Evolutionary conservation across 1,140 invertebrate genomes (phyloP).

Genomic region (Metopolophium dirhodum): DNA sequence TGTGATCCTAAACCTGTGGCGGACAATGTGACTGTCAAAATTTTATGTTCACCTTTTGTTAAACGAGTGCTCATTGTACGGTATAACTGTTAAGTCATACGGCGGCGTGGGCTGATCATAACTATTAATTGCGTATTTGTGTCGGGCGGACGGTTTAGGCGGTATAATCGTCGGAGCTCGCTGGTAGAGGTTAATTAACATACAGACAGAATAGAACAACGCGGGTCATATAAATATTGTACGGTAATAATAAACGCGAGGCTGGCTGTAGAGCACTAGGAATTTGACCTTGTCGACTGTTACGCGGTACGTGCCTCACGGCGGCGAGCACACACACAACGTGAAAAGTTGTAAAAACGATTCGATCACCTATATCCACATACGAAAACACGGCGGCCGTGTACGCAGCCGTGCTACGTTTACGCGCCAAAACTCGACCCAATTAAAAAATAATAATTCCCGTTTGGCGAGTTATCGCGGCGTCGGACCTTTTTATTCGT

Average conservation of each 20-base stretch:
- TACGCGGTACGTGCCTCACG: neutral
- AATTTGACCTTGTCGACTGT: conserved; percentile 42
- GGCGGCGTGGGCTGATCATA: neutral
- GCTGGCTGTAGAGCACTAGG: neutral
- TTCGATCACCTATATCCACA: neutral
- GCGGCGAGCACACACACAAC: no score
- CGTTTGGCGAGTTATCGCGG: neutral
- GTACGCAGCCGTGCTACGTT: neutral
- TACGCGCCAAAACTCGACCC: conserved; percentile 34
- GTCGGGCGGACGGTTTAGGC: neutral
- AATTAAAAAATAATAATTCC: neutral
- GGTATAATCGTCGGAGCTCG: neutral
- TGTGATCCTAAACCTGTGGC: neutral
- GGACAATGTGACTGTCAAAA: neutral
- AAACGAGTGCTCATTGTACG: no score
- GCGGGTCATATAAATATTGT: neutral
- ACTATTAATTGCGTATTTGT: neutral
- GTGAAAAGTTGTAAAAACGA: conserved; percentile 11
- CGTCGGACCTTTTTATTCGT: neutral
- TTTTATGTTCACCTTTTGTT: neutral
- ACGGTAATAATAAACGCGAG: conserved; percentile 15
- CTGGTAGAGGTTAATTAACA: conserved; percentile 46
- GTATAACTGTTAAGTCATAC: neutral
- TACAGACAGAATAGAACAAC: neutral
- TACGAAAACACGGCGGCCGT: neutral